Percentiles rank a stretch among this genome's conserved stretches.
Conservation (phyloP, 2,888 invertebrate species). For the Pseudococcus viburni region DNA sequence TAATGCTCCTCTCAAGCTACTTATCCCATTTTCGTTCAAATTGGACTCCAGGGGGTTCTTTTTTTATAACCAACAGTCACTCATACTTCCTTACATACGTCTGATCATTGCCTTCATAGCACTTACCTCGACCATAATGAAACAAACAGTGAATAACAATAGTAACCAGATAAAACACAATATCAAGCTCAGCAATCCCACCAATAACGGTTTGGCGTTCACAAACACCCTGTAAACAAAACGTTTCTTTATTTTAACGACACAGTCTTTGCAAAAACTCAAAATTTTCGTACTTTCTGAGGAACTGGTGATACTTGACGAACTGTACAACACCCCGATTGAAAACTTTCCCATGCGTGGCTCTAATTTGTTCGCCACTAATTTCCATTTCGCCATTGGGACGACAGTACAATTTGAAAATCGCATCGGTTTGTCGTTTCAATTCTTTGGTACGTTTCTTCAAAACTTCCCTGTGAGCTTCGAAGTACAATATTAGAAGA, state of each 20-base stretch:
- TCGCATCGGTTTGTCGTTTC: neutral
- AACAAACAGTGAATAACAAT: constrained; percentile 15
- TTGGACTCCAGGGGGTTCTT: no score
- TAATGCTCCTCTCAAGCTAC: no score
- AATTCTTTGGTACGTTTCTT: neutral
- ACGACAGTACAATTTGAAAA: neutral
- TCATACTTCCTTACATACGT: no score
- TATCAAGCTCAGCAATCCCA: constrained; percentile 24
- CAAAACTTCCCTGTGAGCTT: constrained; percentile 20
- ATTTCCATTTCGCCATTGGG: neutral
- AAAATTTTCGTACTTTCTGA: neutral
- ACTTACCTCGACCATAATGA: constrained; percentile 43
- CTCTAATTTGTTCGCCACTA: neutral
- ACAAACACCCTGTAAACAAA: neutral
- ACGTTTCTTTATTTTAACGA: no score
- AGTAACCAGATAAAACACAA: constrained; percentile 47
- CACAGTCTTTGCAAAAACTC: no score
- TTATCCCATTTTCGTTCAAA: no score
- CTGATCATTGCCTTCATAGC: no score
- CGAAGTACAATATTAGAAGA: neutral
- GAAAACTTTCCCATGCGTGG: neutral
- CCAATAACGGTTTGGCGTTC: neutral
- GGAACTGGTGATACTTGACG: constrained; percentile 11
- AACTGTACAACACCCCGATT: neutral
- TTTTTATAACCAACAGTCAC: no score